Percentiles rank a stretch among this genome's conserved stretches.
phyloP scores from a whole-genome alignment of 2,888 invertebrate species.

The Xylocampa areola region DNA sequence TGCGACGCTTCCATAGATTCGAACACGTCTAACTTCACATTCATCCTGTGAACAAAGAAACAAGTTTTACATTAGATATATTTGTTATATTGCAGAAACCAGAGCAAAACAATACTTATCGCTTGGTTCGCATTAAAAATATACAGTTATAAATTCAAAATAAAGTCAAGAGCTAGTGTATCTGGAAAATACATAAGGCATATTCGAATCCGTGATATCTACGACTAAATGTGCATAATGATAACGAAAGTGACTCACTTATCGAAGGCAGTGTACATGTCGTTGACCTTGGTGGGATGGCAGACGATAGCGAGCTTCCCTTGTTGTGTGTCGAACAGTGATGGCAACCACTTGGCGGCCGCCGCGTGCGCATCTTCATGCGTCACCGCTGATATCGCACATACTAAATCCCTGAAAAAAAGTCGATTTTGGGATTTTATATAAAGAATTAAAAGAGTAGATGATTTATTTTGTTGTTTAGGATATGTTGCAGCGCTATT shows the following conservation, averaged over 20 bases:
- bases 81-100: neutral
- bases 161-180: no score
- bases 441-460: neutral
- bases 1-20: conserved; percentile 91
- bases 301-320: conserved; percentile 93
- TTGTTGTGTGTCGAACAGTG: conserved; percentile 90
- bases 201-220: no score
- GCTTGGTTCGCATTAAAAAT: no score
- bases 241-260: conserved; percentile 86
- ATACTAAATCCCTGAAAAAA: conserved; percentile 90
- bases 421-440: neutral
- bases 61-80: neutral
- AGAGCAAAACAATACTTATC: neutral
- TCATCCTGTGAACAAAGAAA: conserved; percentile 81
- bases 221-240: no score
- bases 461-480: no score
- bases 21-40: conserved; percentile 89
- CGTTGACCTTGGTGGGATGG: conserved; percentile 93
- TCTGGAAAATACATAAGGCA: no score
- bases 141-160: no score
- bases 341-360: conserved; percentile 92
- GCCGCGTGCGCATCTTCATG: conserved; percentile 91
- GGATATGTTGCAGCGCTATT: no score
- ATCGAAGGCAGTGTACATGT: conserved; percentile 91
- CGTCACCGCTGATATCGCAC: conserved; percentile 91